Evolutionary conservation across 2,113 vertebrate species (phyloP).

Genomic region (Pomatorhinus ruficollis): DNA sequence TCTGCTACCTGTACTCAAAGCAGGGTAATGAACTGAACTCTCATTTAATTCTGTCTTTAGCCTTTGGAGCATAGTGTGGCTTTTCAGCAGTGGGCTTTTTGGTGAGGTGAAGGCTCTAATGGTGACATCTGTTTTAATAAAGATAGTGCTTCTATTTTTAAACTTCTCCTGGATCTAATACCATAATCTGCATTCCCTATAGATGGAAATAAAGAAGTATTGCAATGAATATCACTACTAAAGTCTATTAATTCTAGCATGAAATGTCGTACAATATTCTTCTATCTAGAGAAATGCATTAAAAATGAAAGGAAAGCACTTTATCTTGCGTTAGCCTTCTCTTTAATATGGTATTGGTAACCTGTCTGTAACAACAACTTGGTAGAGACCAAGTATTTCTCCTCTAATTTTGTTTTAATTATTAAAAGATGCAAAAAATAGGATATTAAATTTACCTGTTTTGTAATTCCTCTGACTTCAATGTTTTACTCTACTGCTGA

Average conservation of each 20-base stretch:
- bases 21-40: not conserved
- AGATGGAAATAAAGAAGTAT: not conserved
- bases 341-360: not conserved
- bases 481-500: not conserved
- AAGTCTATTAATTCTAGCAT: not conserved
- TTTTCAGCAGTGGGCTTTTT: not conserved
- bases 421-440: not conserved
- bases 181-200: not conserved
- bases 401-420: conserved; percentile 20
- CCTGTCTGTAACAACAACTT: not conserved
- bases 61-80: not conserved
- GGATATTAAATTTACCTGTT: not conserved
- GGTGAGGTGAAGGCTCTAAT: not conserved
- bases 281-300: not conserved
- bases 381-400: not conserved
- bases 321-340: not conserved
- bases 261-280: not conserved
- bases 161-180: not conserved
- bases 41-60: not conserved
- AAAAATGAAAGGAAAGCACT: not conserved
- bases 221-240: not conserved
- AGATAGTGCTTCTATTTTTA: not conserved
- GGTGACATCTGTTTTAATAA: not conserved
- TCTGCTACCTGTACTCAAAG: not conserved
- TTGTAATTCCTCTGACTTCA: not conserved